Evolutionary conservation across 2,797 vertebrate species (phyloP).

Genomic region (Centroberyx gerrardi): DNA sequence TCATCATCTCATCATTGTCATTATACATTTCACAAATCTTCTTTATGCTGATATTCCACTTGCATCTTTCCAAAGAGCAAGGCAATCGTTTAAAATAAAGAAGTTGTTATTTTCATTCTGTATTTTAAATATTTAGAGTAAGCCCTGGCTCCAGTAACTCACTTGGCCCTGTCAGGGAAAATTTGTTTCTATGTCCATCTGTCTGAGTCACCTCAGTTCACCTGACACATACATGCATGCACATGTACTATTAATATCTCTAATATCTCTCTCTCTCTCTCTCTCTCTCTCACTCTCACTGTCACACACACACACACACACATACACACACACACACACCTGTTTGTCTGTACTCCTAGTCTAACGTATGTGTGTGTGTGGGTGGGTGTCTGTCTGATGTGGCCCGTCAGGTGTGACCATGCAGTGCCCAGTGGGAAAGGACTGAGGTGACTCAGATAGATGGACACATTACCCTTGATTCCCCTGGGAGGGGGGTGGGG

Average conservation of each 20-base stretch:
- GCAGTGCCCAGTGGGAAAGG: constrained; percentile 54
- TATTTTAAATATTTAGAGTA: neutral
- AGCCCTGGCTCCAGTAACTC: neutral
- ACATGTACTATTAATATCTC: no score
- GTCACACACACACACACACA: no score
- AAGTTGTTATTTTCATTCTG: neutral
- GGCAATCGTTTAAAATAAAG: no score
- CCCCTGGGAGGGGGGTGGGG: neutral
- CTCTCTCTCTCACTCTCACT: no score
- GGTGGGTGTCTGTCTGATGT: constrained; percentile 51
- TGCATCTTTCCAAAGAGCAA: no score
- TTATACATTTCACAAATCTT: no score
- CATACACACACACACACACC: neutral
- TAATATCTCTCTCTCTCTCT: no score
- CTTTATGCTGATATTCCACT: no score
- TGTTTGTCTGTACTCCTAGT: constrained; percentile 1
- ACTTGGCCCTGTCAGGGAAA: neutral
- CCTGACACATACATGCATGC: neutral
- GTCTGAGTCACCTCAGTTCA: constrained; percentile 25
- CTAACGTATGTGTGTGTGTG: constrained; percentile 1
- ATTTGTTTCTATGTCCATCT: constrained; percentile 18
- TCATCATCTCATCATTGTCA: no score
- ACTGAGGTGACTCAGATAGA: constrained; percentile 57
- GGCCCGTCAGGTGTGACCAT: constrained; percentile 68
- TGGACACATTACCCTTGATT: constrained; percentile 34